These are phyloP conservation scores for Arvicanthis niloticus DNA, from an alignment of 2,113 vertebrate genomes.

Conservation along the genomic window DNA sequence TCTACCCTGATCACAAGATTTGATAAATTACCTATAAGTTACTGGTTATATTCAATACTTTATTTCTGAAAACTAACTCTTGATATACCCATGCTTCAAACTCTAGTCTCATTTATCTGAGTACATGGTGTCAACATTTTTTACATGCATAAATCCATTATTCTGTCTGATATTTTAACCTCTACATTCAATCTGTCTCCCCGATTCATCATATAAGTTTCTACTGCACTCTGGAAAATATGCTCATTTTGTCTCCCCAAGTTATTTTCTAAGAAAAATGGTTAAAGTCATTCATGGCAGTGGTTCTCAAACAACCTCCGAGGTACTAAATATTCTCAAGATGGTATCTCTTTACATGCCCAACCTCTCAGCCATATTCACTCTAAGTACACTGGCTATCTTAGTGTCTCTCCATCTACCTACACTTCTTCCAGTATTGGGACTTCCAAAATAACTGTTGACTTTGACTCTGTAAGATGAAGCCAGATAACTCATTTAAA, in stretches of 20 bases:
- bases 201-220: not conserved
- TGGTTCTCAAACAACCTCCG: not conserved
- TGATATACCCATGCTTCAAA: not conserved
- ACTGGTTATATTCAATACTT: not conserved
- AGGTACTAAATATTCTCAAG: not conserved
- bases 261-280: not conserved
- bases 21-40: not conserved
- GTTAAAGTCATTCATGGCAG: not conserved
- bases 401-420: not conserved
- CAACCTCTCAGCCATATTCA: accelerated
- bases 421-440: not conserved
- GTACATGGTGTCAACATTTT: accelerated
- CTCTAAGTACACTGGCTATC: not conserved
- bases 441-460: accelerated
- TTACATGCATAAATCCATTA: not conserved
- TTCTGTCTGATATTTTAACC: not conserved
- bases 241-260: not conserved
- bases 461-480: not conserved
- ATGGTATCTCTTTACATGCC: not conserved
- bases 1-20: not conserved
- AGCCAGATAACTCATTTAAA: accelerated
- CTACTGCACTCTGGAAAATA: not conserved
- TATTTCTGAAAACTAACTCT: not conserved
- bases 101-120: not conserved
- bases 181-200: not conserved